A percentile compares a stretch with the other conserved stretches of the same genome.
phyloP scores from a whole-genome alignment of 2,113 vertebrate species.

The Naja naja region DNA sequence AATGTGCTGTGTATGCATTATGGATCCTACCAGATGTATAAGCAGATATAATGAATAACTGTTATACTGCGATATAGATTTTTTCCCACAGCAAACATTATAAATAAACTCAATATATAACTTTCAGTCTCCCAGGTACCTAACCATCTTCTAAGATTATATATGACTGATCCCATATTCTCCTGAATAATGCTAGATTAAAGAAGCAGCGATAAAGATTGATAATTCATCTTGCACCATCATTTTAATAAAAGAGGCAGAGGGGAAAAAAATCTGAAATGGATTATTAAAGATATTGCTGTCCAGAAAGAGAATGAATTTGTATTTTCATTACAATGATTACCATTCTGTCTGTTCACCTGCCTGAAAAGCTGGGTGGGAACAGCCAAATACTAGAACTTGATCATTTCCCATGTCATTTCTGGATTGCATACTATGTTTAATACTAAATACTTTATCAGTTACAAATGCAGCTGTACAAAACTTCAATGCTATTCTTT shows the following conservation, averaged over 20 bases:
- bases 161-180: slow-evolving; percentile 12
- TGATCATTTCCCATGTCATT: background rate
- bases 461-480: background rate
- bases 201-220: background rate
- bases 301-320: slow-evolving; percentile 7
- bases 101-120: slow-evolving; percentile 24
- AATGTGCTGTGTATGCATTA: background rate
- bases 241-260: slow-evolving; percentile 3
- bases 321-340: background rate
- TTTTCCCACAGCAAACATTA: background rate
- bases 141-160: background rate
- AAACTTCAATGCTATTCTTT: background rate
- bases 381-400: background rate
- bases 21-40: slow-evolving; percentile 5
- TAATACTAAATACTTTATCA: background rate
- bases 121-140: background rate
- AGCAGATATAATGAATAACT: slow-evolving; percentile 25
- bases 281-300: slow-evolving; percentile 4
- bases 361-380: background rate
- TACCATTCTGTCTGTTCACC: background rate
- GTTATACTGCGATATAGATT: background rate
- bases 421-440: background rate
- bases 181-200: slow-evolving; percentile 11
- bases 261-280: background rate
- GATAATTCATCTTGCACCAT: background rate